Base-by-base conservation (phyloP, 2,797 vertebrate genomes). In the Esox masquinongy region DNA sequence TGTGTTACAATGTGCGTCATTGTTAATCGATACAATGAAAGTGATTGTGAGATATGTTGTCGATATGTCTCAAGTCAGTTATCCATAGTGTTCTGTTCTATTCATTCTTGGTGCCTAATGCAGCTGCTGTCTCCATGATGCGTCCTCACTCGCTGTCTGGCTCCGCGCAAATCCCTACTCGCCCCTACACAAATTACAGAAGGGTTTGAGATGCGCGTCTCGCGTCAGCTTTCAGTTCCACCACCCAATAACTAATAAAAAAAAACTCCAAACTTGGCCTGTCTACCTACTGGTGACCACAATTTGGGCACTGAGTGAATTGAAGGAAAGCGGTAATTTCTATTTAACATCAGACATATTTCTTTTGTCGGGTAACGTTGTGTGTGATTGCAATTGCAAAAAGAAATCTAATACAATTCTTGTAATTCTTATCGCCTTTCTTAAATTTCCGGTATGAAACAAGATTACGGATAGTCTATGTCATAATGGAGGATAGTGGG, bases 221-320 rank as follows among this genome's bases (percentile, higher is more conserved):
- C 59, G 81, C 92, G 93, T 94, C 92, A 94, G 84, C 79, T 79
- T 47, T 68, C 73, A 76, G 17, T 47, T 81, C 75, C 82, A 80
- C 87, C 86, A 78, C 79, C 80, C 24, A 67, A 85, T 59, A 75
- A 31, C 24, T 31, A 66, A 26, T 16, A 67, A 67, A 31, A 66
- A n/a, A 34, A 2, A 16, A 67, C 17, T 34, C 31, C 64, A 67
- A 34, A 31, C 26, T 29, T 64, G 11, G 12, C 26, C 26, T 31
- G 26, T 63, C 22, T 22, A 29, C 61, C 11, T 16, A 26, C 61
- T 34, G 26, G 4, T 34, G 63, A 14, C 2, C 63, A 66, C 24
- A 66, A 7, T 17, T 47, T n/a, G 17, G 22, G 43, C n/a, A 49
- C 70, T 26, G 17, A 26, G 19, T 29, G 49, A 56, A 12, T 70